Evolutionary conservation across 2,888 invertebrate species (phyloP).

Genomic region (Deilephila porcellus): DNA sequence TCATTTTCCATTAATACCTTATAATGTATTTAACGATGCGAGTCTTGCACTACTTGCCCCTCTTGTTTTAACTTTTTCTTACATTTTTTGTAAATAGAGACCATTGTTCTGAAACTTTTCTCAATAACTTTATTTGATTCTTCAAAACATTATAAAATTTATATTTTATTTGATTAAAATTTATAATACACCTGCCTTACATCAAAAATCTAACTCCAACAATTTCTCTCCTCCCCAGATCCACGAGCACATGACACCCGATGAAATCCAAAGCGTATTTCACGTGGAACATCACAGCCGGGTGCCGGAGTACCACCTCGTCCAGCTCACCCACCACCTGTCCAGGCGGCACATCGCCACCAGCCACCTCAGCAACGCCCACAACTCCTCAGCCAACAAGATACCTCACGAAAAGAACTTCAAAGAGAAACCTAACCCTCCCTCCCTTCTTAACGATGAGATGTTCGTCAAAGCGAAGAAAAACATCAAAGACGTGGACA

Average conservation of each 20-base stretch:
- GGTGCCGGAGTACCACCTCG: constrained; percentile 94
- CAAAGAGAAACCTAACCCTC: constrained; percentile 60
- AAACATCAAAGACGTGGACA: constrained; percentile 72
- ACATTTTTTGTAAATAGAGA: too few species aligned
- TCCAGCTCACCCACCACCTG: constrained; percentile 88
- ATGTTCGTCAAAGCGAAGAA: constrained; percentile 74
- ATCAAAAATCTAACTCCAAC: not conserved
- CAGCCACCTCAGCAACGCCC: constrained; percentile 60
- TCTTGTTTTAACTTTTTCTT: too few species aligned
- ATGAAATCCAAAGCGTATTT: constrained; percentile 92
- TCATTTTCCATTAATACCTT: not conserved
- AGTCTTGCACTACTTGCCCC: too few species aligned
- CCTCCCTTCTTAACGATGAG: constrained; percentile 75
- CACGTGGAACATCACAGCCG: constrained; percentile 91
- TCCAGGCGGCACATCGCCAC: constrained; percentile 73
- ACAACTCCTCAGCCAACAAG: constrained; percentile 57
- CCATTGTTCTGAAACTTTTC: too few species aligned
- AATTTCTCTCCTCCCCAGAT: constrained; percentile 87
- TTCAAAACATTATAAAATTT: not conserved
- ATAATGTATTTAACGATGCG: not conserved
- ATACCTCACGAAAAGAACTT: constrained; percentile 71
- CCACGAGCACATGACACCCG: constrained; percentile 94
- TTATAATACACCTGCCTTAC: not conserved
- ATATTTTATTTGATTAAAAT: not conserved
- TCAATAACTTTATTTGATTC: not conserved